These are phyloP conservation scores for Jacana jacana DNA, from an alignment of 2,113 vertebrate genomes.

Conservation along the genomic window DNA sequence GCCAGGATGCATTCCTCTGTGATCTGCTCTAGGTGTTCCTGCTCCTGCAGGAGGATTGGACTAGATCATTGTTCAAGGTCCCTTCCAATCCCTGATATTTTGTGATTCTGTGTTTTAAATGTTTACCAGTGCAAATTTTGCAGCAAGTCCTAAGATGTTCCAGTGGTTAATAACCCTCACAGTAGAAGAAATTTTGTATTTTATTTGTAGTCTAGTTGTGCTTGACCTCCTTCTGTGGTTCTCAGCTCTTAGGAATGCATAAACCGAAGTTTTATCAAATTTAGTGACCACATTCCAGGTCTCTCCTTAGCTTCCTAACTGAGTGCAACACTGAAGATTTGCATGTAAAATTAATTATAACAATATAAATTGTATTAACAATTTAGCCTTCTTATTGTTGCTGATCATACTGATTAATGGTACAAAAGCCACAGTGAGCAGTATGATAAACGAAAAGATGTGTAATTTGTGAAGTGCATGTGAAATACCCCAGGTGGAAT, in stretches of 20 bases:
- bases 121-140: not conserved
- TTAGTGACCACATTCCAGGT: not conserved
- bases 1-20: too few species aligned
- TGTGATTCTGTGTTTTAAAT: not conserved
- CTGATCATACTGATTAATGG: not conserved
- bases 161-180: not conserved
- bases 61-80: too few species aligned
- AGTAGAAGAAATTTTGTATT: not conserved
- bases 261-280: not conserved
- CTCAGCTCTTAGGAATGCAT: not conserved
- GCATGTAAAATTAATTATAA: not conserved
- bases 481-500: slow-evolving; percentile 5
- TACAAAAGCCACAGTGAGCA: not conserved
- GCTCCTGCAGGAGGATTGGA: too few species aligned
- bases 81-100: too few species aligned
- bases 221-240: not conserved
- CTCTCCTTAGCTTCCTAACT: not conserved
- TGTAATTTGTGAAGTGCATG: not conserved
- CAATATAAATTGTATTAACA: not conserved
- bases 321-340: not conserved
- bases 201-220: not conserved
- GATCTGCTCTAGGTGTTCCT: too few species aligned
- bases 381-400: not conserved
- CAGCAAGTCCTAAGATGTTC: not conserved
- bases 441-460: not conserved